Evolutionary conservation across 2,888 invertebrate genomes (phyloP).

Genomic region (Automeris io): DNA sequence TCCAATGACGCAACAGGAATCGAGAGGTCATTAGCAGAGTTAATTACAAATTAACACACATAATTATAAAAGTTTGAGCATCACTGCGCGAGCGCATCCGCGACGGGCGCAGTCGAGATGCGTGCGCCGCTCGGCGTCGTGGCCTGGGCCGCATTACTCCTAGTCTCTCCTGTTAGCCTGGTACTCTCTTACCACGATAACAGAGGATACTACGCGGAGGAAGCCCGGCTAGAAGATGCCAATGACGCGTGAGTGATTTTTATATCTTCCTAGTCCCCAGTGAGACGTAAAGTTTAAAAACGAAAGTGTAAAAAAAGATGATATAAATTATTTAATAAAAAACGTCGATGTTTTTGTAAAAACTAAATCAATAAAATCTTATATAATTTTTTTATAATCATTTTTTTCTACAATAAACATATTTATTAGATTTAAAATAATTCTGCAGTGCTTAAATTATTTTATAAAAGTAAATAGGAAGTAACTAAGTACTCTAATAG

Average conservation of each 20-base stretch:
- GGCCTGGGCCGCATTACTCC: conserved; percentile 46
- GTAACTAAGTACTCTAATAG: no score
- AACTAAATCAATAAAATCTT: no score
- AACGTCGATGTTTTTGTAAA: no score
- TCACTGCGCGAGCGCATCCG: conserved; percentile 55
- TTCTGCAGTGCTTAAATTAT: no score
- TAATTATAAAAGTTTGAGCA: conserved; percentile 44
- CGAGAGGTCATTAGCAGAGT: conserved; percentile 13
- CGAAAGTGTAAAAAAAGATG: no score
- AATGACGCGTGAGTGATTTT: conserved; percentile 64
- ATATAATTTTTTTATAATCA: no score
- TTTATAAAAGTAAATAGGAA: no score
- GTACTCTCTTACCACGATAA: conserved; percentile 50
- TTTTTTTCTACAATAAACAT: no score
- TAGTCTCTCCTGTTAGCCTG: conserved; percentile 46
- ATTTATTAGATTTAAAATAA: no score
- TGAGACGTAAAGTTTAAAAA: no score
- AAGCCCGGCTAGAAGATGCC: conserved; percentile 55
- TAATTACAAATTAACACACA: conserved; percentile 11
- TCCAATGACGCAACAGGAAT: conserved; percentile 13
- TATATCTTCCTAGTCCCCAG: no score
- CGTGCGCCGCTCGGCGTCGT: conserved; percentile 58
- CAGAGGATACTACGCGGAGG: conserved; percentile 57
- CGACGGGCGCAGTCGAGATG: conserved; percentile 59
- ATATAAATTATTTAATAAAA: no score